Base-by-base conservation (phyloP, 1,140 invertebrate genomes). In the Dinoponera quadriceps region DNA sequence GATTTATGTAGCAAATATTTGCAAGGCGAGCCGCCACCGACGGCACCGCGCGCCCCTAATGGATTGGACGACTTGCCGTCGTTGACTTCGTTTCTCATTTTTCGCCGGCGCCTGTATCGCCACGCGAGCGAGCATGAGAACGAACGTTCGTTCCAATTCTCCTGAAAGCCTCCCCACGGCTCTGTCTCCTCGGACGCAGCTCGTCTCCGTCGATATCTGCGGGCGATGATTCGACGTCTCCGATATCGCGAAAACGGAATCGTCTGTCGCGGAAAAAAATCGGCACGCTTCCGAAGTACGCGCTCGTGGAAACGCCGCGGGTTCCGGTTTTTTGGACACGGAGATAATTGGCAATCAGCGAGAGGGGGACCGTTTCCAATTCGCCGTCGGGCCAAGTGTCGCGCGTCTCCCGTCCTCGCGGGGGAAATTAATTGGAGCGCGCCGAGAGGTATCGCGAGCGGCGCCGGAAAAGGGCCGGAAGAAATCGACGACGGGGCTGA, bases 1-100 rank as follows among this genome's bases (percentile, higher is more conserved):
- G 86, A 88, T 92, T 92, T 91, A 90, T 89, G 86, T 83, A 82
- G 88, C 88, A 91, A 91, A 92, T 89, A 92, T 92, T 92, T 90
- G 88, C 88, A 87, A 88, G 83, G 65, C 89, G 85, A 88, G 78
- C 62, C 85, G 71, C 55, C 38, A 29, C 44, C 54, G 7, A n/a
- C 73, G 51, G 11, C 38, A 72, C 71, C 72, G n/a, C 49, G 57
- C 62, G 18, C 71, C 62, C 60, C 59, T 92, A 91, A 91, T 91
- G 89, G 89, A 92, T 91, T 91, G 86, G 82, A 82, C 85, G 78
- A 51, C 57, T 68, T 22, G 25, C 33, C 49, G 18, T 55, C 54
- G 57, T 63, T 83, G 83, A 80, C 68, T 85, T 83, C 33, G 72
- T 85, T 77, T 71, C 60, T 86, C 66, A 57, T 66, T 63, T 85